Conservation (phyloP, 2,888 invertebrate genomes). For the Urechis unicinctus region DNA sequence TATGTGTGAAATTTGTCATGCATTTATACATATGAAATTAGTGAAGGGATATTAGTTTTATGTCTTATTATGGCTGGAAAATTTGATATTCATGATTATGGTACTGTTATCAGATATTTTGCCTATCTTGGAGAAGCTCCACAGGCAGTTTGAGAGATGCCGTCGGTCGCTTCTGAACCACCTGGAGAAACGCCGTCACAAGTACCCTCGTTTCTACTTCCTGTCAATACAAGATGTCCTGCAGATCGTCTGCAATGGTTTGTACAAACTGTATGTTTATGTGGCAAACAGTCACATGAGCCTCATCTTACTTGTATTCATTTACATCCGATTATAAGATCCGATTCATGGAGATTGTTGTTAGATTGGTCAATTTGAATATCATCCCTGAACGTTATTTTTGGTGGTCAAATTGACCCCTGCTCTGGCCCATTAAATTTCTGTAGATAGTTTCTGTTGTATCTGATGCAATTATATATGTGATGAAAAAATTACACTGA, state of each 20-base stretch:
- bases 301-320: too few relatives aligned
- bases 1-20: neutral
- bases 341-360: too few relatives aligned
- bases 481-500: neutral
- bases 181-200: conserved; percentile 37
- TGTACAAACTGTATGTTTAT: conserved; percentile 4
- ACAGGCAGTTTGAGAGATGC: conserved; percentile 36
- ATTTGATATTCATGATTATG: too few relatives aligned
- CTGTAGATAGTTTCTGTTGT: neutral
- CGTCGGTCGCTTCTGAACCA: conserved; percentile 37
- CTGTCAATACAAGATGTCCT: conserved; percentile 47
- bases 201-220: conserved; percentile 48
- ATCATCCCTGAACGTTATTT: too few relatives aligned
- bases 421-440: too few relatives aligned
- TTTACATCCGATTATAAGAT: too few relatives aligned
- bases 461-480: neutral
- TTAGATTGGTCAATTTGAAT: too few relatives aligned
- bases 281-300: too few relatives aligned
- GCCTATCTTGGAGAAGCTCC: conserved; percentile 43
- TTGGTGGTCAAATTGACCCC: too few relatives aligned
- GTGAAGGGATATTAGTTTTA: too few relatives aligned
- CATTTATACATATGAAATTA: neutral
- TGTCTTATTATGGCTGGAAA: too few relatives aligned
- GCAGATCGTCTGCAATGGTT: conserved; percentile 46
- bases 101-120: conserved; percentile 47